Evolutionary conservation across 2,797 vertebrate genomes (phyloP).

Genomic region (Momotus momota): DNA sequence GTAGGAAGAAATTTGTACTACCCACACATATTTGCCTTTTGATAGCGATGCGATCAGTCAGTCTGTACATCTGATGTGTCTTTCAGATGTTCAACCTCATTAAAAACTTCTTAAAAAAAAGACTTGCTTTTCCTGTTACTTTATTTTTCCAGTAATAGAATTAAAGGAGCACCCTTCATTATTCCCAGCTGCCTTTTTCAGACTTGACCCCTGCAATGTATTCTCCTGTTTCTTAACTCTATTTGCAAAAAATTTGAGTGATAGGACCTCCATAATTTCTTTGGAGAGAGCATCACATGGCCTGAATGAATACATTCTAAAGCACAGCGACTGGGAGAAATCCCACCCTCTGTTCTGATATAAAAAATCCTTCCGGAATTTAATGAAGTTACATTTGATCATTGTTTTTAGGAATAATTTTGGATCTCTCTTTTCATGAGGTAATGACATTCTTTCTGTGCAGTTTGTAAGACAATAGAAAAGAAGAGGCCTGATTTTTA

Average conservation of each 20-base stretch:
- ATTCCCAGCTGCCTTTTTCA: background rate
- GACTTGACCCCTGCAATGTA: background rate
- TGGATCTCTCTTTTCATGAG: background rate
- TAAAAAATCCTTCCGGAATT: background rate
- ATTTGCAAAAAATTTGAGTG: background rate
- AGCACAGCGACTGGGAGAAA: background rate
- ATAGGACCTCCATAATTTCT: background rate
- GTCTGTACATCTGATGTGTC: conserved; percentile 9
- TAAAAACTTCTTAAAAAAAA: conserved; percentile 43
- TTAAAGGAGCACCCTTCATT: background rate
- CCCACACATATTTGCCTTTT: conserved; percentile 14
- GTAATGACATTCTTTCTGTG: background rate
- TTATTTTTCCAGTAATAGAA: conserved; percentile 39
- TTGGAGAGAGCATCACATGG: background rate
- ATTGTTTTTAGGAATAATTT: background rate
- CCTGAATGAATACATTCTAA: background rate
- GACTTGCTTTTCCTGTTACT: background rate
- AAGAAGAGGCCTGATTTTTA: background rate
- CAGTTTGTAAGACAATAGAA: background rate
- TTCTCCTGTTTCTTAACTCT: background rate
- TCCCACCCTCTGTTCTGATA: background rate
- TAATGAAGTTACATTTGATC: background rate
- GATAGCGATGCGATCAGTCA: background rate
- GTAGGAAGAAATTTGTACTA: conserved; percentile 6
- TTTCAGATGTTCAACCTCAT: conserved; percentile 46